phyloP scores from a whole-genome alignment of 2,797 vertebrate genomes.

The Pristis pectinata region DNA sequence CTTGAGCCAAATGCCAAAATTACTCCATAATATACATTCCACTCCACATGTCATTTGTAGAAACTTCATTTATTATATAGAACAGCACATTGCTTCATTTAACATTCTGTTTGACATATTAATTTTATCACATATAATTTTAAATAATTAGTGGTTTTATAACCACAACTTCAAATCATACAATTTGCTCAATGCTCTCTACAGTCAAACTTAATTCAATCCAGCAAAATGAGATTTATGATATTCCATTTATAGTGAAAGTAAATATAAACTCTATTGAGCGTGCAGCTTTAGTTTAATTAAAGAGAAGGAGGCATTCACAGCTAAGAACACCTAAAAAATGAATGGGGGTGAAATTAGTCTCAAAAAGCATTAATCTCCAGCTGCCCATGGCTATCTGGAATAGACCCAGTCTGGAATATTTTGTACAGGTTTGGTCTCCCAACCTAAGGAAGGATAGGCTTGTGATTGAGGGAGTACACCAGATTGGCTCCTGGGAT shows the following conservation, averaged over 20 bases:
- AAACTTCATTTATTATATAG: not conserved
- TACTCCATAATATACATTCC: not conserved
- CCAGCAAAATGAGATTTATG: not conserved
- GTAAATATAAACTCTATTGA: not conserved
- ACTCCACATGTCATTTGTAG: no score
- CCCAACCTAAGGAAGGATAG: no score
- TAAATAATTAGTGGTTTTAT: slow-evolving; percentile 3
- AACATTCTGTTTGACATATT: not conserved
- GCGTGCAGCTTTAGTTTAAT: not conserved
- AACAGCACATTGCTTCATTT: not conserved
- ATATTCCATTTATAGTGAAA: not conserved
- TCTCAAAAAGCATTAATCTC: no score
- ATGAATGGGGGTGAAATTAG: not conserved
- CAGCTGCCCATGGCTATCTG: not conserved
- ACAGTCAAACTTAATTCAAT: not conserved
- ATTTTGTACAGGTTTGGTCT: no score
- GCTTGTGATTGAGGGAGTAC: no score
- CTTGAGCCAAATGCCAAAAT: not conserved
- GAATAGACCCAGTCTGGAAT: not conserved
- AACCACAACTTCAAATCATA: slow-evolving; percentile 1
- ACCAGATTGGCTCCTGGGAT: no score
- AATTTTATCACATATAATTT: slow-evolving; percentile 1
- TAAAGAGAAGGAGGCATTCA: not conserved
- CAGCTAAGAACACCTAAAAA: not conserved
- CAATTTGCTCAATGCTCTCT: not conserved